Evolutionary conservation across 2,888 invertebrate genomes (phyloP).

Genomic region (Hypomecis atomaria): DNA sequence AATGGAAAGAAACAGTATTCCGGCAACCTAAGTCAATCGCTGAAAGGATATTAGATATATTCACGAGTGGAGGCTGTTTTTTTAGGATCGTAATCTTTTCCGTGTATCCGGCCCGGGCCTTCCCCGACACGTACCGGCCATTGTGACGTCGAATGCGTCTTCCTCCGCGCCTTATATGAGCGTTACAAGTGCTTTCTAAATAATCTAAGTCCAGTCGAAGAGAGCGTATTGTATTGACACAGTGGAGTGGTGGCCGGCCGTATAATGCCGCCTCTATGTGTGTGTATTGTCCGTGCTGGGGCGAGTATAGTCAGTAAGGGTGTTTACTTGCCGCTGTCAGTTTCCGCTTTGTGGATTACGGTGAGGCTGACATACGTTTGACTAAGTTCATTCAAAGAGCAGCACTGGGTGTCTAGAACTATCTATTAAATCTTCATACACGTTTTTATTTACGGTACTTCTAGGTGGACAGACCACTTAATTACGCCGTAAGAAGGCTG

Average conservation of each 20-base stretch:
- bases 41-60: conserved; percentile 76
- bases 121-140: conserved; percentile 82
- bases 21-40: conserved; percentile 67
- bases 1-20: conserved; percentile 53
- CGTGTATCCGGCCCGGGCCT: conserved; percentile 76
- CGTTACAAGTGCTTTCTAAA: conserved; percentile 86
- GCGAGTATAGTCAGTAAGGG: conserved; percentile 14
- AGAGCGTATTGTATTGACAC: conserved; percentile 86
- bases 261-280: conserved; percentile 76
- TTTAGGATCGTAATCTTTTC: conserved; percentile 84
- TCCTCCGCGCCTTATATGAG: conserved; percentile 84
- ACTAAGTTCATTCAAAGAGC: too few relatives aligned
- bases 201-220: conserved; percentile 85
- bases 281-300: conserved; percentile 57
- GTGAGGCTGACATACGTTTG: neutral
- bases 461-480: too few relatives aligned
- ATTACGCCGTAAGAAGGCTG: too few relatives aligned
- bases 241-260: conserved; percentile 85
- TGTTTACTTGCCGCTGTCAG: neutral
- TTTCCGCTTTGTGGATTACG: neutral
- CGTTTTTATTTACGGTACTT: too few relatives aligned
- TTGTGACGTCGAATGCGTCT: conserved; percentile 83
- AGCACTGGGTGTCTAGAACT: too few relatives aligned
- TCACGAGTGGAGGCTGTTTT: conserved; percentile 79
- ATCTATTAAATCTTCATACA: too few relatives aligned